Evolutionary conservation across 2,888 invertebrate genomes (phyloP).

Genomic region (Palloptera scutellata): DNA sequence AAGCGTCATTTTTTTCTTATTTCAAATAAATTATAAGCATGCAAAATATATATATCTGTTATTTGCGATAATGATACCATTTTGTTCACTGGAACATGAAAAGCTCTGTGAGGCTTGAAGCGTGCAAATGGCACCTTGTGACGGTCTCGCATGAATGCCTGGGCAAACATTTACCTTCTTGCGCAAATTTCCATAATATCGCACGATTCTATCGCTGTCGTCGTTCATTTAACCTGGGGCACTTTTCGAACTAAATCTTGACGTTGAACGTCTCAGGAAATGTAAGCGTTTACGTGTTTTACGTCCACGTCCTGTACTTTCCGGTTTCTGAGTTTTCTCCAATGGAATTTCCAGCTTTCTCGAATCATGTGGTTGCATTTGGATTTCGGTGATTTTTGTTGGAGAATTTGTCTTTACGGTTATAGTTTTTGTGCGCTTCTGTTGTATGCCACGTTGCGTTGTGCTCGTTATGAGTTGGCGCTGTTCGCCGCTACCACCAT

Average conservation of each 20-base stretch:
- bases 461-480: slow-evolving; percentile 20
- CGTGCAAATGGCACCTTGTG: no score
- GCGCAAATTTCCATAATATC: no score
- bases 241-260: slow-evolving; percentile 44
- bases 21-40: neutral
- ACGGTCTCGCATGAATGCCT: no score
- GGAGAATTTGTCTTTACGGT: neutral
- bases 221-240: slow-evolving; percentile 44
- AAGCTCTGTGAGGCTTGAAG: no score
- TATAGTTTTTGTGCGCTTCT: slow-evolving; percentile 13
- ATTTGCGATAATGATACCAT: no score
- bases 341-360: neutral
- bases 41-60: neutral
- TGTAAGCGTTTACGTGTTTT: slow-evolving; percentile 39
- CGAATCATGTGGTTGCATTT: neutral
- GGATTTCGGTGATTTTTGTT: slow-evolving; percentile 9
- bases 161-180: no score
- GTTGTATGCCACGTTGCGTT: slow-evolving; percentile 14
- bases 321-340: slow-evolving; percentile 6
- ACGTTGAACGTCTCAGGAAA: slow-evolving; percentile 40
- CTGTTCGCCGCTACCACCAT: slow-evolving; percentile 25
- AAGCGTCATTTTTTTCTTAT: no score
- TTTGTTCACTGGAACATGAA: no score
- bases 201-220: neutral
- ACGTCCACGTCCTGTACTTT: slow-evolving; percentile 30